Percentiles rank a stretch among this genome's conserved stretches.
Evolutionary conservation across 2,797 vertebrate genomes (phyloP).

Genomic region (Hylomyscus alleni): DNA sequence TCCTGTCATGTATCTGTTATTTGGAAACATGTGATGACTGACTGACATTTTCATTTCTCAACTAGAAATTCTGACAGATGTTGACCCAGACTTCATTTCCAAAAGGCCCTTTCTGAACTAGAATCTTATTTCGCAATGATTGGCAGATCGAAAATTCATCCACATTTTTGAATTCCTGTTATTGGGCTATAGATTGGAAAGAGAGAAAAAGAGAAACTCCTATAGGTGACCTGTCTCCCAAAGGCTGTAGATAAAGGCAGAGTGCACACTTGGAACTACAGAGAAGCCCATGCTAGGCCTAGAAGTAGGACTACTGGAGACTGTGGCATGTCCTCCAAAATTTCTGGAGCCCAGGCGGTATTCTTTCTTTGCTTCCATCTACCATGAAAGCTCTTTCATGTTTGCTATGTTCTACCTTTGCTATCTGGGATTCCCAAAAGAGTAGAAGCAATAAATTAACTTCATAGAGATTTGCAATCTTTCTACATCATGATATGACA

Average conservation of each 20-base stretch:
- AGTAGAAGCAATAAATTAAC: not conserved
- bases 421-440: not conserved
- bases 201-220: not conserved
- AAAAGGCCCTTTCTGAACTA: slow-evolving; percentile 47
- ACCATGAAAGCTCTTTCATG: not conserved
- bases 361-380: not conserved
- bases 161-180: slow-evolving; percentile 53
- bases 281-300: not conserved
- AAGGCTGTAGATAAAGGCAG: not conserved
- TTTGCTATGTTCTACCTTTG: not conserved
- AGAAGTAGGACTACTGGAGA: not conserved
- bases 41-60: slow-evolving; percentile 74
- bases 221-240: not conserved
- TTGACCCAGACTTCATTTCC: slow-evolving; percentile 59
- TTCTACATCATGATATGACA: not conserved
- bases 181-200: slow-evolving; percentile 38
- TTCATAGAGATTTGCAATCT: not conserved
- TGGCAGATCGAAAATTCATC: slow-evolving; percentile 66
- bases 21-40: slow-evolving; percentile 64
- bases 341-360: not conserved
- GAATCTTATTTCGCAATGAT: slow-evolving; percentile 72
- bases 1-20: slow-evolving; percentile 57
- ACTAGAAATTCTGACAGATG: slow-evolving; percentile 61
- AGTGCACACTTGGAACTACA: not conserved
- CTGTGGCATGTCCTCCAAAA: not conserved